A percentile compares a stretch with the other conserved stretches of the same genome.
Evolutionary conservation across 2,888 invertebrate genomes (phyloP).

Genomic region (Camponotus fellah): DNA sequence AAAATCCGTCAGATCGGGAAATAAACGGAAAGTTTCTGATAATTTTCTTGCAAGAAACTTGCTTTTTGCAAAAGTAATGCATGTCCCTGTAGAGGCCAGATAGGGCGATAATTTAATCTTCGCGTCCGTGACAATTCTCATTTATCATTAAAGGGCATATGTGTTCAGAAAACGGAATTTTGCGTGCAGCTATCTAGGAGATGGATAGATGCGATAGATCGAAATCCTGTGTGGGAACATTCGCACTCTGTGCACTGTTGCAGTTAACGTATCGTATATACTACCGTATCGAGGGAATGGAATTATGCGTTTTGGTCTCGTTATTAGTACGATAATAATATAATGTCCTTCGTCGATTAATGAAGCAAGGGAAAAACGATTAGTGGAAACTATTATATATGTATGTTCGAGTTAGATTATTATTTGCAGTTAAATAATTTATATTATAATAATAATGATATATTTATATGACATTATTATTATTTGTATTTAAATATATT

Average conservation of each 20-base stretch:
- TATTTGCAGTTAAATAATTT: slow-evolving; percentile 9
- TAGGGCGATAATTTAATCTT: slow-evolving; percentile 23
- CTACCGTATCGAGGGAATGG: not conserved
- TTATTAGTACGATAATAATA: not conserved
- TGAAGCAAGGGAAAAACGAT: slow-evolving; percentile 11
- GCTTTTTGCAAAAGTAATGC: slow-evolving; percentile 2
- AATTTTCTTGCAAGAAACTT: not conserved
- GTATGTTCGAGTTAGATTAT: slow-evolving; percentile 16
- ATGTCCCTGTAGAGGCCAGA: not conserved
- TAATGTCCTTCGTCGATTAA: slow-evolving; percentile 28
- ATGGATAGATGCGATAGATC: slow-evolving; percentile 12
- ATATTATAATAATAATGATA: not conserved
- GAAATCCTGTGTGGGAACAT: slow-evolving; percentile 43
- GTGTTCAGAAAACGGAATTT: slow-evolving; percentile 33
- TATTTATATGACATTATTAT: not conserved
- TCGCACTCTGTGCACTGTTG: slow-evolving; percentile 27
- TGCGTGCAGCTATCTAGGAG: not conserved
- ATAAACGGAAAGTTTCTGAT: slow-evolving; percentile 8
- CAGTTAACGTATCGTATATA: slow-evolving; percentile 26
- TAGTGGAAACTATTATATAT: slow-evolving; percentile 17
- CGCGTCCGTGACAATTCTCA: not conserved
- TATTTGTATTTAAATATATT: not conserved
- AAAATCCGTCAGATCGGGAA: slow-evolving; percentile 8
- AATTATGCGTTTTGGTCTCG: slow-evolving; percentile 37
- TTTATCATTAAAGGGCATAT: slow-evolving; percentile 28